Base-by-base conservation (phyloP, 2,797 vertebrate genomes). In the Epinephelus coioides region DNA sequence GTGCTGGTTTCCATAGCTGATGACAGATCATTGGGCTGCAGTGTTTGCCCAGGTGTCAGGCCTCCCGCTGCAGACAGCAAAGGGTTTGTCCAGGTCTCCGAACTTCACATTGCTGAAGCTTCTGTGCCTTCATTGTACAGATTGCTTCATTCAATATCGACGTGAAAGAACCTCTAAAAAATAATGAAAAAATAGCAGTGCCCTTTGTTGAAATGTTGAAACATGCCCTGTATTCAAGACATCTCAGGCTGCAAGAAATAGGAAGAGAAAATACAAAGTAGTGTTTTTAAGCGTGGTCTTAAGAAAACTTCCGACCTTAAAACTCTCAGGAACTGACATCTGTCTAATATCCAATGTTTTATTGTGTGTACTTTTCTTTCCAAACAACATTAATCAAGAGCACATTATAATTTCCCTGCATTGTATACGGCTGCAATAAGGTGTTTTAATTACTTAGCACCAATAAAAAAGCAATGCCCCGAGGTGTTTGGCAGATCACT, bases 1-100 rank as follows among this genome's bases (percentile, higher is more conserved):
- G 93, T 93, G 93, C 93, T 95, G 91, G 90, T 95, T 96, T 96
- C 95, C 94, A 92, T 92, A 94, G 92, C 89, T 71, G 95, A 95
- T 97, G 97, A 97, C 95, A 96, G 95, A 96, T 92, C 89, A 92
- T 92, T 85, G 91, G 91, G 94, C 85, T 91, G 94, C 94, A 91
- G 94, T 97, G 92, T 97, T 97, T 96, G 96, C 94, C 96, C 96
- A 97, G 96, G 96, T 97, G 95, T 96, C 94, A 93, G 89, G 93
- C 96, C 92, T 94, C 93, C 84, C 80, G 85, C 93, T 92, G 87
- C 91, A 94, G 94, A 95, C 92, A 95, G 95, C 89, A 91, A 59
- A 85, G 92, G 92, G 95, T 88, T 91, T 94, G 90, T 93, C 93
- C 91, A 88, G 79, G 91, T 85, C 86, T 92, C 87, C 93, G 57